phyloP scores from a whole-genome alignment of 2,888 invertebrate species.

The Cloeon dipterum region DNA sequence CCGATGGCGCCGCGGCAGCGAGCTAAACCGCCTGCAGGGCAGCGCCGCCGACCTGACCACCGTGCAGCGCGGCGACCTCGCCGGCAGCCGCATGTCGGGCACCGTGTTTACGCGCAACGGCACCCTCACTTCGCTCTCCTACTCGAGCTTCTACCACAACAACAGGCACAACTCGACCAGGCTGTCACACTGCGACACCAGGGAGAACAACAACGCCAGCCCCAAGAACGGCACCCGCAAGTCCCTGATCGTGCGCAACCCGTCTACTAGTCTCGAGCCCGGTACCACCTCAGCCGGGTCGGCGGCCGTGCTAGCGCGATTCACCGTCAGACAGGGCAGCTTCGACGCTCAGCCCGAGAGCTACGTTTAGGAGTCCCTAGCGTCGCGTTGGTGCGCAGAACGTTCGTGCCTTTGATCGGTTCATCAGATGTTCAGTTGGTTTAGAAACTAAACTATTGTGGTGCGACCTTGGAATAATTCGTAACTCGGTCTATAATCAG shows the following conservation, averaged over 20 bases:
- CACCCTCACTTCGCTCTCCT: conserved; percentile 5
- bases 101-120: background rate
- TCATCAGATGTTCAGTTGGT: too few species aligned
- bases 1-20: conserved; percentile 1
- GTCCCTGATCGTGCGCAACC: background rate
- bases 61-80: background rate
- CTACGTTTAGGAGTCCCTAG: background rate
- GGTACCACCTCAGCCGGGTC: background rate
- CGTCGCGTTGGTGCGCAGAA: too few species aligned
- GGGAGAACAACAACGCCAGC: background rate
- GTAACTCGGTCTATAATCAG: too few species aligned
- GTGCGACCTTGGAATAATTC: too few species aligned
- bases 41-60: background rate
- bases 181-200: background rate
- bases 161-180: background rate
- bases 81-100: background rate
- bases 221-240: conserved; percentile 1
- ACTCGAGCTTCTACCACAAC: conserved; percentile 3
- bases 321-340: background rate
- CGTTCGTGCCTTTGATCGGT: too few species aligned
- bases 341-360: background rate
- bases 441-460: too few species aligned
- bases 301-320: background rate
- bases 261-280: too few species aligned
- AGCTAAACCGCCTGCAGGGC: background rate